Conservation (phyloP, 2,113 vertebrate species). For the Trichechus manatus region DNA sequence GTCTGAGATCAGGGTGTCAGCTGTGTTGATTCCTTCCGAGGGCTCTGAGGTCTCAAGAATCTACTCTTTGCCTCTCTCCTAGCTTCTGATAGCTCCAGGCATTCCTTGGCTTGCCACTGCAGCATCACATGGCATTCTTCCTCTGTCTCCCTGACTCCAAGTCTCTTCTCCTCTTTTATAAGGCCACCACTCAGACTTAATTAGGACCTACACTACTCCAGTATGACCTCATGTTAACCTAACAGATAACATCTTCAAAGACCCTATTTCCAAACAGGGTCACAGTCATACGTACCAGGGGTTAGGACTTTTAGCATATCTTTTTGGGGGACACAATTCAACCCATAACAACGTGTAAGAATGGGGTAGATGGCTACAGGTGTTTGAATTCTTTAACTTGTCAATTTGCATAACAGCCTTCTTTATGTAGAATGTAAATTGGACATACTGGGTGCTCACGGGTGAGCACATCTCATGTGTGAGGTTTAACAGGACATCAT, state of each 20-base stretch:
- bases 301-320: neutral
- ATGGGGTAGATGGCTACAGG: conserved; percentile 16
- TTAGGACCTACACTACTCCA: neutral
- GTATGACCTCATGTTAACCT: neutral
- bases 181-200: neutral
- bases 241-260: neutral
- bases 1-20: neutral
- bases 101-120: neutral
- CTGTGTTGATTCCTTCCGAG: neutral
- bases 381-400: conserved; percentile 23
- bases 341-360: neutral
- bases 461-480: conserved; percentile 41
- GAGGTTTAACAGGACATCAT: conserved; percentile 26
- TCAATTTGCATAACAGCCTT: neutral
- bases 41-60: neutral
- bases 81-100: neutral
- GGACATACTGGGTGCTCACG: neutral
- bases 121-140: neutral
- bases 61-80: neutral
- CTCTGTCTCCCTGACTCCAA: neutral
- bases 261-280: neutral
- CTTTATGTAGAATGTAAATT: conserved; percentile 10
- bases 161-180: neutral
- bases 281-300: neutral
- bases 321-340: neutral